Conservation (phyloP, 2,888 invertebrate species). For the Mimas tiliae region DNA sequence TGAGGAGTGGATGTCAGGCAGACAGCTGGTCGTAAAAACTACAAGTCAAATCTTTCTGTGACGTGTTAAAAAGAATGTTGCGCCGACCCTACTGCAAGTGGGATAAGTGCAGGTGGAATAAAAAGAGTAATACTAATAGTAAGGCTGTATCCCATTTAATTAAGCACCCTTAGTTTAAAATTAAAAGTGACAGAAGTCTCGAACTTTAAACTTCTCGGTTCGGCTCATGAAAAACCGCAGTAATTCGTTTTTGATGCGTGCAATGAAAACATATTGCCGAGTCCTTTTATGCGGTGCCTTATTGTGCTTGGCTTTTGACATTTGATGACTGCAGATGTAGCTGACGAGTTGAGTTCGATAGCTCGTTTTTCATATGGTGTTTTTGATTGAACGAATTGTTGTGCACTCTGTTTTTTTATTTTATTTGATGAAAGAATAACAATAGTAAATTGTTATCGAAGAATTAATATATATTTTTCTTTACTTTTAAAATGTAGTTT, state of each 20-base stretch:
- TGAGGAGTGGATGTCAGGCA: no score
- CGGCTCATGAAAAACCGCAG: background rate
- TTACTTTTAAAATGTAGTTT: background rate
- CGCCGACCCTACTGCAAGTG: no score
- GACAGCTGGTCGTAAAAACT: no score
- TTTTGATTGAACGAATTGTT: conserved; percentile 4
- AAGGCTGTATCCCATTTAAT: no score
- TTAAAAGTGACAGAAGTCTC: no score
- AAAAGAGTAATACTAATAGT: no score
- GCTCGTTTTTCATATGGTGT: conserved; percentile 9
- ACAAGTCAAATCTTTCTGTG: no score
- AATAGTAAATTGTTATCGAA: background rate
- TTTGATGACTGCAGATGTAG: conserved; percentile 23
- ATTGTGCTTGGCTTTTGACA: conserved; percentile 26
- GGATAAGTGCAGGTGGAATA: no score
- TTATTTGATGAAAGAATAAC: background rate
- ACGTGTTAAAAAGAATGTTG: no score
- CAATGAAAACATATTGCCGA: conserved; percentile 68
- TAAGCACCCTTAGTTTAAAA: no score
- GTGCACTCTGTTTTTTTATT: background rate
- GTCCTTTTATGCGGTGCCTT: conserved; percentile 53
- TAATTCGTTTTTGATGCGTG: conserved; percentile 33
- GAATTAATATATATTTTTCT: background rate
- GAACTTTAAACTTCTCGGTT: background rate
- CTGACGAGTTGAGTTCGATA: conserved; percentile 47